Conservation (phyloP, 2,797 vertebrate genomes). For the Phataginus tetradactyla region DNA sequence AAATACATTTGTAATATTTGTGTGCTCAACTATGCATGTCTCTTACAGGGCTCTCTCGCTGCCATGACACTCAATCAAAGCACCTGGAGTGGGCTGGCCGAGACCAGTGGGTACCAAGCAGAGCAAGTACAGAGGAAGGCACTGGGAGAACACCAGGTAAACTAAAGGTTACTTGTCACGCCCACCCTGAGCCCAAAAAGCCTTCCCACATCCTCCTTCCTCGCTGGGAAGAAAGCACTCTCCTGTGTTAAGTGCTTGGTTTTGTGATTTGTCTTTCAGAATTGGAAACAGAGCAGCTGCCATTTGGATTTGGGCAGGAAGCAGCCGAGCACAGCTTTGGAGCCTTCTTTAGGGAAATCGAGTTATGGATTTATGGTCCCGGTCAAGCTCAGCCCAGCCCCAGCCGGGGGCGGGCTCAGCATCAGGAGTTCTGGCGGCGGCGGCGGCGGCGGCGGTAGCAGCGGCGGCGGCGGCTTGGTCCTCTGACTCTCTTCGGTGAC, state of each 20-base stretch:
- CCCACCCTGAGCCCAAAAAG: slow-evolving; percentile 64
- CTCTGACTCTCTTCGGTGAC: slow-evolving; percentile 99
- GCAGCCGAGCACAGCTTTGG: slow-evolving; percentile 84
- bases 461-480: slow-evolving; percentile 80
- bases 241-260: slow-evolving; percentile 77
- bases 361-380: slow-evolving; percentile 91
- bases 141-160: slow-evolving; percentile 85
- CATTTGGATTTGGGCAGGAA: slow-evolving; percentile 87
- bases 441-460: slow-evolving; percentile 50
- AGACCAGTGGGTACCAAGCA: slow-evolving; percentile 77
- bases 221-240: slow-evolving; percentile 58
- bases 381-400: slow-evolving; percentile 82
- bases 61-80: slow-evolving; percentile 83
- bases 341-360: slow-evolving; percentile 88
- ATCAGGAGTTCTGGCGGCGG: slow-evolving; percentile 69
- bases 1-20: slow-evolving; percentile 86
- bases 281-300: slow-evolving; percentile 79
- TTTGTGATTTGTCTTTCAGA: slow-evolving; percentile 85
- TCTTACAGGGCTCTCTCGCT: slow-evolving; percentile 87
- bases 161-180: slow-evolving; percentile 74
- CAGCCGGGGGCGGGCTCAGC: slow-evolving; percentile 76
- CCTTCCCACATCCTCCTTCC: slow-evolving; percentile 60
- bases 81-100: slow-evolving; percentile 79
- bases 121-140: slow-evolving; percentile 82
- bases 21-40: slow-evolving; percentile 88